Percentiles rank a stretch among this genome's conserved stretches.
Evolutionary conservation across 2,797 vertebrate genomes (phyloP).

Genomic region (Clamator glandarius): DNA sequence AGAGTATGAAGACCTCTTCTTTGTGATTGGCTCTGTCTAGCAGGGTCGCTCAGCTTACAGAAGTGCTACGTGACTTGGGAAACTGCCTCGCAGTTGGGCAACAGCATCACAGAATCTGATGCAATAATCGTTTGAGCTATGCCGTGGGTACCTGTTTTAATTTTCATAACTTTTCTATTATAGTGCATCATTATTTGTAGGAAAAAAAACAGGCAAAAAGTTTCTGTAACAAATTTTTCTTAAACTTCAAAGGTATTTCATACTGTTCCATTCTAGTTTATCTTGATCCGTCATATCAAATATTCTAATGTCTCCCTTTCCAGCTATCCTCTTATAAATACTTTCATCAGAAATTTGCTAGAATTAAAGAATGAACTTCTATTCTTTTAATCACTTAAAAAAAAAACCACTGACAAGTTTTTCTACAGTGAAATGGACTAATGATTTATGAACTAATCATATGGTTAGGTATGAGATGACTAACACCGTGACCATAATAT

Average conservation of each 20-base stretch:
- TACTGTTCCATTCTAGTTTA: neutral
- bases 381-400: neutral
- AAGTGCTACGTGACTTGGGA: accelerated
- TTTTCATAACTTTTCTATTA: neutral
- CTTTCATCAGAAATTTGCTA: neutral
- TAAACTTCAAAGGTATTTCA: neutral
- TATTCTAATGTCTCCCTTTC: neutral
- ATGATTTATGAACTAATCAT: neutral
- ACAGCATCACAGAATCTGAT: neutral
- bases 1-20: neutral
- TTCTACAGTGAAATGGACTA: neutral
- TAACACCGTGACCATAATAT: neutral
- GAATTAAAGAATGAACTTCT: neutral
- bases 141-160: neutral
- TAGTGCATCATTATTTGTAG: neutral
- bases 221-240: neutral
- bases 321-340: neutral
- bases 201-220: neutral
- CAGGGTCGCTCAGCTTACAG: neutral
- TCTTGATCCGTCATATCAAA: neutral
- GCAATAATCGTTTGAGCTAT: accelerated
- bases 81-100: neutral
- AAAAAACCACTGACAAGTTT: neutral
- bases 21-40: neutral
- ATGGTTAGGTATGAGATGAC: neutral